Conservation (phyloP, 2,797 vertebrate species). For the Paratrypauchen microcephalus region DNA sequence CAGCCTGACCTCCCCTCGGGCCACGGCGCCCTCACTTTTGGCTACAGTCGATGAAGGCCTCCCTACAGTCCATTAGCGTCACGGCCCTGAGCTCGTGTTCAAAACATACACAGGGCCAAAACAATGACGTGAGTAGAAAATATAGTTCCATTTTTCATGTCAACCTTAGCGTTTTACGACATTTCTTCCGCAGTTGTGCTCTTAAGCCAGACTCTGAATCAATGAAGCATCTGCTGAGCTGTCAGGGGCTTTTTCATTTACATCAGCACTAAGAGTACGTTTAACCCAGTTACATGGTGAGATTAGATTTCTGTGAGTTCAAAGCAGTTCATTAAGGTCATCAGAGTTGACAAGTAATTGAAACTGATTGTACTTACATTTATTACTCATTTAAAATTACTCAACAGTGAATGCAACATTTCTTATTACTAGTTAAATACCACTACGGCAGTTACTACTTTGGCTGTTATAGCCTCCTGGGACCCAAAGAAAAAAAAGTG, state of each 20-base stretch:
- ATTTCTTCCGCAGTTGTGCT: background rate
- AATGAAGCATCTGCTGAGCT: background rate
- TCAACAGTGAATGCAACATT: background rate
- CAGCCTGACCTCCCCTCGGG: conserved; percentile 50
- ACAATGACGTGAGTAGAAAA: background rate
- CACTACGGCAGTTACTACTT: background rate
- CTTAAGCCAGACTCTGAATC: conserved; percentile 4
- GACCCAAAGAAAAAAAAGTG: too few species aligned
- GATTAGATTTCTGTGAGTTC: background rate
- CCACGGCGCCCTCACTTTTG: conserved; percentile 21
- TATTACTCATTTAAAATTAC: background rate
- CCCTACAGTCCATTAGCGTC: conserved; percentile 57
- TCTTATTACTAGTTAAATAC: background rate
- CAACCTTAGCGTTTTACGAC: background rate
- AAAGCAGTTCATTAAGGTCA: background rate
- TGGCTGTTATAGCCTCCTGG: too few species aligned
- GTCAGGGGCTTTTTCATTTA: conserved; percentile 1
- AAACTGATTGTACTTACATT: background rate
- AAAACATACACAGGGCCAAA: background rate
- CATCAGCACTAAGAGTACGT: background rate
- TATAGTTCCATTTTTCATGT: background rate
- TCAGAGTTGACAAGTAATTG: background rate
- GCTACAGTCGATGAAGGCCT: conserved; percentile 46
- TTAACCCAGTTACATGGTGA: background rate
- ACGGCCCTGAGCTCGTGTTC: conserved; percentile 25